A percentile compares a stretch with the other conserved stretches of the same genome.
phyloP scores from a whole-genome alignment of 2,888 invertebrate genomes.

The Drosophila silvestris region DNA sequence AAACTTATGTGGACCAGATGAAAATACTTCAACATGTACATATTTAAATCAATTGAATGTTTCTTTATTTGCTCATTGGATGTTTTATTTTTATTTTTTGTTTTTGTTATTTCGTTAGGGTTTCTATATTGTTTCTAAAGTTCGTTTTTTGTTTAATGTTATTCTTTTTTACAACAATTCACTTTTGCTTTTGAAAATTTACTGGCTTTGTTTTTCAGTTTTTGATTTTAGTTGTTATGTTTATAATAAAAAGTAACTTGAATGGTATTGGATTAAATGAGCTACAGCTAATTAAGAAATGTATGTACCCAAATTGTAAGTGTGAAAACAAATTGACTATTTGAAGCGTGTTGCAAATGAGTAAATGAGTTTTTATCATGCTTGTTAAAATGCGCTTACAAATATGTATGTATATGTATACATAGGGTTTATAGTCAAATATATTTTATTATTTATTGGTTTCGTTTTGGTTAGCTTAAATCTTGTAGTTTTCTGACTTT shows the following conservation, averaged over 20 bases:
- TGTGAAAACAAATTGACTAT: slow-evolving; percentile 6
- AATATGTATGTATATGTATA: slow-evolving; percentile 8
- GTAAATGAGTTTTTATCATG: neutral
- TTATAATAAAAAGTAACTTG: slow-evolving; percentile 10
- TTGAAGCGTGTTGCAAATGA: slow-evolving; percentile 10
- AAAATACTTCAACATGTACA: neutral
- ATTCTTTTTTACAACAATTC: slow-evolving; percentile 3
- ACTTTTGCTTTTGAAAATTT: slow-evolving; percentile 17
- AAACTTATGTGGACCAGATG: neutral
- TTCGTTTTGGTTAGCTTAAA: slow-evolving; percentile 20
- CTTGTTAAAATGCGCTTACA: slow-evolving; percentile 11
- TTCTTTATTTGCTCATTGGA: slow-evolving; percentile 9
- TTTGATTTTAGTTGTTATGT: slow-evolving; percentile 15
- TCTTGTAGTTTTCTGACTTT: slow-evolving; percentile 7
- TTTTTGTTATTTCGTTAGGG: slow-evolving; percentile 9
- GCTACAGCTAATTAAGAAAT: slow-evolving; percentile 32
- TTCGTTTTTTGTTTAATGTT: neutral
- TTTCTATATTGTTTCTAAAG: slow-evolving; percentile 11
- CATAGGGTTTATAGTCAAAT: slow-evolving; percentile 6
- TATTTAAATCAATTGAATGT: slow-evolving; percentile 3
- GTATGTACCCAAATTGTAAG: slow-evolving; percentile 8
- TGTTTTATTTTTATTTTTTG: neutral
- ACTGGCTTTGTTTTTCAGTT: slow-evolving; percentile 10
- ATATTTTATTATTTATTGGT: slow-evolving; percentile 17
- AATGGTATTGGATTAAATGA: slow-evolving; percentile 20